Percentiles rank a stretch among this genome's conserved stretches.
These are phyloP conservation scores for Lomographa bimaculata DNA, from an alignment of 2,888 invertebrate species.

Conservation along the genomic window DNA sequence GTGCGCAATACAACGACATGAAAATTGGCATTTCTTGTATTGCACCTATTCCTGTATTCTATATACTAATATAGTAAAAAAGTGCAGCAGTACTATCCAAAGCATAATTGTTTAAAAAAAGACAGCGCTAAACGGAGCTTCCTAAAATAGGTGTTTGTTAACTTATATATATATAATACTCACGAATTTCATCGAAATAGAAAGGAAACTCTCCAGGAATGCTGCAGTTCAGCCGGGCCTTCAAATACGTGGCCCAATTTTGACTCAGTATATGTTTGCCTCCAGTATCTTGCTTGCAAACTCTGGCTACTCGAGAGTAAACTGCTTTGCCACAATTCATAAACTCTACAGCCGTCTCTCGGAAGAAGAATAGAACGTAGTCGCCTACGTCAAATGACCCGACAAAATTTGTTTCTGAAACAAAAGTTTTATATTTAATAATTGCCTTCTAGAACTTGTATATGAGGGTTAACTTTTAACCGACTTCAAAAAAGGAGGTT, in stretches of 20 bases:
- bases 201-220: conserved; percentile 89
- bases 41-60: too few relatives aligned
- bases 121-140: too few relatives aligned
- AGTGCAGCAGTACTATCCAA: too few relatives aligned
- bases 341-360: conserved; percentile 87
- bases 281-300: conserved; percentile 88
- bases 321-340: conserved; percentile 88
- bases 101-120: too few relatives aligned
- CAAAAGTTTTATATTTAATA: too few relatives aligned
- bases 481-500: too few relatives aligned
- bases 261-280: conserved; percentile 86
- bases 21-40: too few relatives aligned
- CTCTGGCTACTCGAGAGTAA: conserved; percentile 88
- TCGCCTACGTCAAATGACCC: conserved; percentile 88
- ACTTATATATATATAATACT: conserved; percentile 54
- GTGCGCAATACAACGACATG: too few relatives aligned
- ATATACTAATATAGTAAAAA: too few relatives aligned
- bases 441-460: too few relatives aligned
- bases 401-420: conserved; percentile 88
- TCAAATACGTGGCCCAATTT: conserved; percentile 88
- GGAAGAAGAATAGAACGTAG: conserved; percentile 88
- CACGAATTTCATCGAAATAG: conserved; percentile 90
- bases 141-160: too few relatives aligned
- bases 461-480: too few relatives aligned
- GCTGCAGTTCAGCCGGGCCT: conserved; percentile 87